phyloP scores from a whole-genome alignment of 2,113 vertebrate species.

The Dipodomys ordii region DNA sequence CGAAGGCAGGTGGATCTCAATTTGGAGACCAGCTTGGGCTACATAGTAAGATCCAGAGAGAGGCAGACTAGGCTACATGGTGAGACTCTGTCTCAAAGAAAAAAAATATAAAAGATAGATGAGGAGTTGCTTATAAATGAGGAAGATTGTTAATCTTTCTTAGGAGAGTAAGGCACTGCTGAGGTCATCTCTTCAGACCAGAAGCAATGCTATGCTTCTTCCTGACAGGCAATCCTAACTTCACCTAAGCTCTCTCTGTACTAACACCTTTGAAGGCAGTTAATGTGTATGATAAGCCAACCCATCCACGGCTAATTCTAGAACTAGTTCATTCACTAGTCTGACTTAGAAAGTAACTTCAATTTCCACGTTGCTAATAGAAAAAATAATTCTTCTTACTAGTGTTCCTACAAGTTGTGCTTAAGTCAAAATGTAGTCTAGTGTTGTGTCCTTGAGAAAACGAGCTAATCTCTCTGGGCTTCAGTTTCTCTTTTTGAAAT shows the following conservation, averaged over 20 bases:
- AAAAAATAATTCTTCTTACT: slow-evolving; percentile 23
- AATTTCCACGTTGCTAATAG: neutral
- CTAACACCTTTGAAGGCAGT: neutral
- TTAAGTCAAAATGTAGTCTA: slow-evolving; percentile 27
- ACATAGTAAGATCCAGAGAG: too few species aligned
- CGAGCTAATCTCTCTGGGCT: slow-evolving; percentile 10
- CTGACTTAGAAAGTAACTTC: slow-evolving; percentile 47
- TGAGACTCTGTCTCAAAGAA: too few species aligned
- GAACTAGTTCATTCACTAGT: neutral
- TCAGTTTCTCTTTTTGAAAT: neutral
- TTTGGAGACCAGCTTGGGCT: too few species aligned
- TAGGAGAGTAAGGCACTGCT: neutral
- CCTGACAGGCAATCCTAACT: neutral
- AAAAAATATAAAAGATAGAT: neutral
- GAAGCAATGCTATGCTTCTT: neutral
- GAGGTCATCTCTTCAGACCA: neutral
- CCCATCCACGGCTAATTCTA: too few species aligned
- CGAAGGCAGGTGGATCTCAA: too few species aligned
- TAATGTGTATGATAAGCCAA: neutral
- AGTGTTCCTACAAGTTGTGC: slow-evolving; percentile 53
- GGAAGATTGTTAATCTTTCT: neutral
- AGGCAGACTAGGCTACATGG: too few species aligned
- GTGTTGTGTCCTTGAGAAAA: slow-evolving; percentile 1
- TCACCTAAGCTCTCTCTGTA: neutral
- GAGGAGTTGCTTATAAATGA: slow-evolving; percentile 25